Base-by-base conservation (phyloP, 2,888 invertebrate species). In the Halictus quadricinctus region DNA sequence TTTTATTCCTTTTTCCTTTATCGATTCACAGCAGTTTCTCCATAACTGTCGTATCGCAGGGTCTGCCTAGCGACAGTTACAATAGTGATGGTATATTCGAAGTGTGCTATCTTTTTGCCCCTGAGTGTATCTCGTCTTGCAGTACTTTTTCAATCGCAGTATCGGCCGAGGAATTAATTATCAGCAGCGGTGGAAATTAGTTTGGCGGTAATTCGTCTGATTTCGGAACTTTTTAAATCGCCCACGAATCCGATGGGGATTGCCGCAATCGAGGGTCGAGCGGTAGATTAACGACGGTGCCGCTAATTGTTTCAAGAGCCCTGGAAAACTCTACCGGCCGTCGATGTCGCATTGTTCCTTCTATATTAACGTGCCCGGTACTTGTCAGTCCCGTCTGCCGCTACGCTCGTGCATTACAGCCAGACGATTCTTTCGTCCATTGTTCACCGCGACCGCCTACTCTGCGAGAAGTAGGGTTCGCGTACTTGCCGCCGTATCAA, bases 351-450 rank as follows among this genome's bases (percentile, higher is more conserved):
- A 88, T 90, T 88, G 87, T 90, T 88, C 87, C 81, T 72, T 82
- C 83, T 83, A 80, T 81, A 88, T 89, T 88, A 89, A 86, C 84
- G 87, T 83, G 84, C 76, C 69, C 79, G 83, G 76, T 82, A 75
- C 84, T 88, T 72, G 88, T 87, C 84, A 83, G 83, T 72, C 64
- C 74, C 84, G 81, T 88, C 84, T 87, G 84, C 13, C 76, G 76
- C 79, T 74, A 79, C 74, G 58, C 69, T 13, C 69, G 75, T 74
- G 86, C 79, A 83, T 88, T 88, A 88, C 80, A 86, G 87, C 79
- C 82, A 81, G 87, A 89, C 87, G 85, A 91, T 89, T 88, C 87
- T 89, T 87, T 84, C 84, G 74, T n/a, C 86, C 81, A 90, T 90
- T 90, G 87, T 88, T 89, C 84, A 64, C 77, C 41, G 7, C 79